A percentile compares a stretch with the other conserved stretches of the same genome.
These are phyloP conservation scores for Heterohyrax brucei DNA, from an alignment of 2,797 vertebrate genomes.

Conservation along the genomic window DNA sequence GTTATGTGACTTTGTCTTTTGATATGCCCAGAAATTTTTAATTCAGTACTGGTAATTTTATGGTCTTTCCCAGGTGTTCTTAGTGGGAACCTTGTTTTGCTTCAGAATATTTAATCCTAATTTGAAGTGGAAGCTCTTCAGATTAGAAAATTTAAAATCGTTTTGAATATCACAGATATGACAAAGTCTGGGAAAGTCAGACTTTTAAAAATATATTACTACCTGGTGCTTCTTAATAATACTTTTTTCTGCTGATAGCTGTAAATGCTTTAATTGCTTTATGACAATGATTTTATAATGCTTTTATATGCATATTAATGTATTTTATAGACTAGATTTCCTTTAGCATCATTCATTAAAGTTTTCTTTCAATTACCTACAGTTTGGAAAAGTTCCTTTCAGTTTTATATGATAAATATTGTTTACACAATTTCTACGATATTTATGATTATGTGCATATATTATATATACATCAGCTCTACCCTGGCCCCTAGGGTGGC, in stretches of 20 bases:
- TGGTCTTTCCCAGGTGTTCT: not conserved
- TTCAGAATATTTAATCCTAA: not conserved
- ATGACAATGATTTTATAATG: not conserved
- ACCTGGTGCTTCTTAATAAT: not conserved
- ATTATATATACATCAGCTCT: too few species aligned
- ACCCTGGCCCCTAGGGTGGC: too few species aligned
- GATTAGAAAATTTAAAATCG: not conserved
- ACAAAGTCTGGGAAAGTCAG: not conserved
- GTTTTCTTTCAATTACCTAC: slow-evolving; percentile 15
- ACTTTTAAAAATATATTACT: slow-evolving; percentile 1
- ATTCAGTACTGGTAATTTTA: not conserved
- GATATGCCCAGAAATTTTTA: not conserved
- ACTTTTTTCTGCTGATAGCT: not conserved
- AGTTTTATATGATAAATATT: not conserved
- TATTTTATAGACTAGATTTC: not conserved
- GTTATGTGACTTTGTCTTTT: not conserved
- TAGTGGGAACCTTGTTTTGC: not conserved
- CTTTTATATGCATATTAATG: not conserved
- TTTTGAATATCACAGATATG: not conserved
- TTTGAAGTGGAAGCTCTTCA: not conserved
- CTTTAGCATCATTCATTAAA: not conserved
- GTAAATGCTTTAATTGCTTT: not conserved
- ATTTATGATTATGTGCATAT: not conserved
- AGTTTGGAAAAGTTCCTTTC: slow-evolving; percentile 17
- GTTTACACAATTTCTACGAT: not conserved